Evolutionary conservation across 1,140 invertebrate species (phyloP).

Genomic region (Cataglyphis hispanica): DNA sequence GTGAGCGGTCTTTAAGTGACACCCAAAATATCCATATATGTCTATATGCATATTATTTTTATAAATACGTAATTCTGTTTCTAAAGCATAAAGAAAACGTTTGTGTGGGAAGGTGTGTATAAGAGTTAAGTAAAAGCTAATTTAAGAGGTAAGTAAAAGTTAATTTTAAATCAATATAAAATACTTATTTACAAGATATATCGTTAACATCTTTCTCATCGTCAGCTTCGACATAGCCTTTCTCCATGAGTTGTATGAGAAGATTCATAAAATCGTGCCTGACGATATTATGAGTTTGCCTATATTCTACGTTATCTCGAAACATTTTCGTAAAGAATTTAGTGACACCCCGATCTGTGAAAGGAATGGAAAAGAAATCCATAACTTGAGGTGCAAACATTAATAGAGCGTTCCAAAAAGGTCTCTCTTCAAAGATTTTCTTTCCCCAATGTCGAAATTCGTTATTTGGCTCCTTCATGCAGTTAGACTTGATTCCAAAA

Average conservation of each 20-base stretch:
- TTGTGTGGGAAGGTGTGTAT: no score
- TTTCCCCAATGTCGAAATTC: conserved; percentile 78
- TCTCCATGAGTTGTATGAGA: conserved; percentile 67
- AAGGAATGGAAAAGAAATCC: conserved; percentile 64
- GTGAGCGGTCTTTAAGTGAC: no score
- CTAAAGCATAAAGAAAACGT: not conserved
- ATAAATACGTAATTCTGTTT: not conserved
- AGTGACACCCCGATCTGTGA: conserved; percentile 53
- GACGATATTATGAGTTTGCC: conserved; percentile 61
- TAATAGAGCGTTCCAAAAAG: conserved; percentile 65
- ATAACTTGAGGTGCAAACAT: conserved; percentile 72
- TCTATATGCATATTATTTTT: conserved; percentile 5
- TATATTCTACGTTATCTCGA: conserved; percentile 60
- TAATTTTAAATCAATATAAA: not conserved
- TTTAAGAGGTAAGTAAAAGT: not conserved
- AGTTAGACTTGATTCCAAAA: conserved; percentile 80
- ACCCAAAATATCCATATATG: not conserved
- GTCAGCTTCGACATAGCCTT: conserved; percentile 59
- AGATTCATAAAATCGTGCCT: conserved; percentile 72
- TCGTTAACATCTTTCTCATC: not conserved
- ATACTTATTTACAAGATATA: not conserved
- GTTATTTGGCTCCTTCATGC: conserved; percentile 74
- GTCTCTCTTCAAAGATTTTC: conserved; percentile 72
- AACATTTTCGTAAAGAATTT: conserved; percentile 74
- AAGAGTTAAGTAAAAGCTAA: no score